A percentile compares a stretch with the other conserved stretches of the same genome.
These are phyloP conservation scores for Catharus bicknelli DNA, from an alignment of 2,113 vertebrate species.

Conservation along the genomic window DNA sequence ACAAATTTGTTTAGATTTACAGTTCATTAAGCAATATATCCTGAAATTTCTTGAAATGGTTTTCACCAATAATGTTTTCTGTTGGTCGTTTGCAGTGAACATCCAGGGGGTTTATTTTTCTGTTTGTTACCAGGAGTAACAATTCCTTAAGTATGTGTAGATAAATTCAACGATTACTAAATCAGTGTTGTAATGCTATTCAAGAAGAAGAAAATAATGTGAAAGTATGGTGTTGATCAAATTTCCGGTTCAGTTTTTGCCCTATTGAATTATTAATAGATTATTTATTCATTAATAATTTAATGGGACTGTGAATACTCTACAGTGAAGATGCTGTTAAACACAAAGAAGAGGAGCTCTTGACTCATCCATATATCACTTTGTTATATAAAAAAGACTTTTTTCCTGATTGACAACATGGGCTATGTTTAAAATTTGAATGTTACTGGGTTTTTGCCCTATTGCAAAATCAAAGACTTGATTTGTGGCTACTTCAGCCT, in stretches of 20 bases:
- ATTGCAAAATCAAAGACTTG: constrained; percentile 39
- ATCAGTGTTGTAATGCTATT: neutral
- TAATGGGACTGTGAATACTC: neutral
- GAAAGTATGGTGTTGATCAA: neutral
- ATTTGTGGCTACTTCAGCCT: constrained; percentile 70
- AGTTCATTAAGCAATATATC: neutral
- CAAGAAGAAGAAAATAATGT: neutral
- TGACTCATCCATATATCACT: neutral
- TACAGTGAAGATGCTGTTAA: neutral
- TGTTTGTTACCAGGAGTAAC: neutral
- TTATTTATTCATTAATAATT: neutral
- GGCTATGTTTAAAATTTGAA: neutral
- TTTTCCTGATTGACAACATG: neutral
- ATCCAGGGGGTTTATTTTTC: neutral
- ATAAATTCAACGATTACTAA: neutral
- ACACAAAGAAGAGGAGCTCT: neutral
- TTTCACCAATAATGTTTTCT: neutral
- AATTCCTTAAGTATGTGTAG: neutral
- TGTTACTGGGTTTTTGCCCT: neutral
- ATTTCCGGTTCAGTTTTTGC: neutral
- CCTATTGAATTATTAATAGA: neutral
- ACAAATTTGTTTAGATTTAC: neutral
- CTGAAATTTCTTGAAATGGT: neutral
- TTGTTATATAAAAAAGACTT: neutral
- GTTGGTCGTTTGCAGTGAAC: neutral